These are phyloP conservation scores for Atrichornis clamosus DNA, from an alignment of 2,113 vertebrate genomes.

Conservation along the genomic window DNA sequence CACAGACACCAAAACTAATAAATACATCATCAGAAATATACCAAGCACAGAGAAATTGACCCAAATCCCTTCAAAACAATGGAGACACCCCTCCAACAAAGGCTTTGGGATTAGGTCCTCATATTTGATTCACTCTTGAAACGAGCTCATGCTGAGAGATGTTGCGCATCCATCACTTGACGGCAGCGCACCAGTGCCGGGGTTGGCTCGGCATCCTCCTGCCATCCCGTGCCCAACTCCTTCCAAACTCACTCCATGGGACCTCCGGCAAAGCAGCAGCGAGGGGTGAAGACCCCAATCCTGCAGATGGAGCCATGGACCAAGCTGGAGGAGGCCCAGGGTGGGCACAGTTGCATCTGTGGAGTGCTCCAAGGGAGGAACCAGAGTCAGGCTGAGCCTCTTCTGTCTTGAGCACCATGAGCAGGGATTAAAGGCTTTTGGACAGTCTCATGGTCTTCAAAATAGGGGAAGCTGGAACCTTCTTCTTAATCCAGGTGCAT, in stretches of 20 bases:
- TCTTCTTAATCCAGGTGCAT: not conserved
- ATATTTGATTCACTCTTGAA: not conserved
- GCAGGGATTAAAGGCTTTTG: not conserved
- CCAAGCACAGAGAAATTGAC: not conserved
- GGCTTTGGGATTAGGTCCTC: not conserved
- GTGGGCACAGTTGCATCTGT: rapidly evolving
- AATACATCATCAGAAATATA: not conserved
- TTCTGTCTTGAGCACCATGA: not conserved
- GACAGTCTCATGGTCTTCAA: not conserved
- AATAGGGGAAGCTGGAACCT: not conserved
- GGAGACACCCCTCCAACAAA: not conserved
- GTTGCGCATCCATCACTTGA: not conserved
- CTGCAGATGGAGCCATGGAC: not conserved
- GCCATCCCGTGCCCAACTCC: not conserved
- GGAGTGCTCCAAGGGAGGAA: too few species aligned
- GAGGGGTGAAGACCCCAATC: not conserved
- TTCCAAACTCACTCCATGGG: not conserved
- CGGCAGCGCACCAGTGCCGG: rapidly evolving
- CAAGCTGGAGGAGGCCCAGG: not conserved
- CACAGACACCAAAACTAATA: not conserved
- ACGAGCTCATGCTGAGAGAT: not conserved
- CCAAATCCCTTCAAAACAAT: slow-evolving; percentile 11
- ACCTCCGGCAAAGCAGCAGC: not conserved
- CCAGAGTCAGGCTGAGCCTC: not conserved
- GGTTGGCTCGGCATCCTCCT: not conserved